Evolutionary conservation across 2,797 vertebrate species (phyloP).

Genomic region (Falco berigora): DNA sequence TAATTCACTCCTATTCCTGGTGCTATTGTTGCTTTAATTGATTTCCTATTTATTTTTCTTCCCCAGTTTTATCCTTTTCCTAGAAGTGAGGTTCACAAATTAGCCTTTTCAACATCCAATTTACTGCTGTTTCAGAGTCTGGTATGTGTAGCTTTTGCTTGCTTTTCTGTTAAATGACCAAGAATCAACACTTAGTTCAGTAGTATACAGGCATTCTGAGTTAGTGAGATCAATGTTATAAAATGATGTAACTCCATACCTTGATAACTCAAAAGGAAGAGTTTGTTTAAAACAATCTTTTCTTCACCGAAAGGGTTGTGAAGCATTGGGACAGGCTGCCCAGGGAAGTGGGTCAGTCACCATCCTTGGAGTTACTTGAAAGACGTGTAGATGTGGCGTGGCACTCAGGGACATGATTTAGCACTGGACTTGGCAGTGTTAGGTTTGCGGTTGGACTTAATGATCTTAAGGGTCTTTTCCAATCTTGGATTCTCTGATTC

Average conservation of each 20-base stretch:
- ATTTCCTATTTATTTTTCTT: slow-evolving; percentile 14
- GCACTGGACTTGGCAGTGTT: too few species aligned
- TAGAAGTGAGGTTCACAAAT: slow-evolving; percentile 1
- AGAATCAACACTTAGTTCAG: background rate
- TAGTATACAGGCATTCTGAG: background rate
- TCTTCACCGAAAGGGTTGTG: too few species aligned
- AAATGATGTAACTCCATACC: background rate
- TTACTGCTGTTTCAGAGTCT: background rate
- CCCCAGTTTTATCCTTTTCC: background rate
- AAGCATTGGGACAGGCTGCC: too few species aligned
- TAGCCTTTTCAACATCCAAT: background rate
- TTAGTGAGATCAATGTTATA: background rate
- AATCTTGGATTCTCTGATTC: too few species aligned
- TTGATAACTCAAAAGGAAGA: background rate
- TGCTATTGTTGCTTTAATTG: slow-evolving; percentile 5
- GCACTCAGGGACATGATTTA: too few species aligned
- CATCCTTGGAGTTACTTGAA: too few species aligned
- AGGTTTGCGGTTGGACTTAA: too few species aligned
- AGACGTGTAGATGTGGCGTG: too few species aligned
- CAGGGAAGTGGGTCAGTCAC: too few species aligned
- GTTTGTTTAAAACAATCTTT: background rate
- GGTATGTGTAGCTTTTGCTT: background rate
- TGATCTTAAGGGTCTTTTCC: too few species aligned
- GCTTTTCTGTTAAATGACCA: background rate
- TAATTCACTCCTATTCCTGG: background rate